Evolutionary conservation across 2,113 vertebrate genomes (phyloP), one percentile per base, ranked within the genome.

Genomic region (Donacobius atricapilla): DNA sequence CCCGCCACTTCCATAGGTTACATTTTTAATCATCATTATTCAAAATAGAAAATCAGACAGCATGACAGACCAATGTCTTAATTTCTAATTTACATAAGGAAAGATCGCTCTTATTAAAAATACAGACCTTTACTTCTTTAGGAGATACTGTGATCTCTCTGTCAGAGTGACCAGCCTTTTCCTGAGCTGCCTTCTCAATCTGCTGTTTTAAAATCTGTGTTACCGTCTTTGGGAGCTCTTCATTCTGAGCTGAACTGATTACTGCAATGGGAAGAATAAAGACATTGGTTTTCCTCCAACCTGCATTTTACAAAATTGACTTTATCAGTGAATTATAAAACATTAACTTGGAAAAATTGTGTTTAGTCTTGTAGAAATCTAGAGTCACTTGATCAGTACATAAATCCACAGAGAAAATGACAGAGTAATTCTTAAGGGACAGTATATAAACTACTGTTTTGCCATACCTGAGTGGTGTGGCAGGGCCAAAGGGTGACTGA

Each of bases 121-220:
- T 68, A 88, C 93, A 76, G 93, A 99, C 99, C 98, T 99, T 99
- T 58, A 98, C 96, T 95, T 98, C 97, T 96, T 99, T 99, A 83
- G 98, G 97, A 91, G 98, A 86, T 35, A 96, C 91, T 53, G 97
- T 95, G 22, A 48, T 66, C 47, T 95, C 94, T 98, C 91, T 97
- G 37, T 97, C 95, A 84, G 96, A 82, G 56, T 87, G 89, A 90
- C 71, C 57, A 30, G 82, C 57, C 25, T 97, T 98, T 90, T 98
- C 98, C 83, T 99, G 99, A 93, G 98, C 98, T 92, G 98, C 98
- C 97, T 97, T 99, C 97, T 99, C 99, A 98, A 99, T 99, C 40
- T 98, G 99, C 92, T 98, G 93, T 86, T 98, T 99, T 97, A 99
- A 98, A 96, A 99, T 97, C 96, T 99, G 98, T 39, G 99, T 98